Base-by-base conservation (phyloP, 2,113 vertebrate species). In the Echinops telfairi region DNA sequence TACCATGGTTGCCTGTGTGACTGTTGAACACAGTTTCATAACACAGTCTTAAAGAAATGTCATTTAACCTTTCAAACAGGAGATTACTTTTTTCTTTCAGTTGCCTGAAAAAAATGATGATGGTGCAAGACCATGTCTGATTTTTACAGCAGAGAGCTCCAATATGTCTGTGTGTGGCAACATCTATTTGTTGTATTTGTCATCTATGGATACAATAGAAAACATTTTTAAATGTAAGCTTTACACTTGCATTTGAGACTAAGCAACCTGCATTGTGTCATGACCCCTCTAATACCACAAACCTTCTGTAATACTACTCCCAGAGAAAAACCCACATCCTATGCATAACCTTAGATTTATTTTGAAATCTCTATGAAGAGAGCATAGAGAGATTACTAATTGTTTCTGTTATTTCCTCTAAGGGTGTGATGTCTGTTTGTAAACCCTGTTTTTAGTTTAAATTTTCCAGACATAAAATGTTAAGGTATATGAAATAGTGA, bases 291-390 rank as follows among this genome's bases (percentile, higher is more conserved):
- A 70, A 97, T 96, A 97, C 97, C 97, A 95, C 97, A 98, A 97
- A 97, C 96, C 97, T 98, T 96, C 95, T 98, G 82, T 96, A 98
- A 97, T 90, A 98, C 95, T 97, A 90, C 94, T 97, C 97, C 92
- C 92, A 96, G 97, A 96, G 92, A 97, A 98, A 97, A 99, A 98
- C 98, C 98, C 98, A 98, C 98, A 98, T 99, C 98, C 98, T 98
- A 97, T 97, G 96, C 96, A 95, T 98, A 94, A 96, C 93, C 95
- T 96, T 97, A 98, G 91, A 96, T 97, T 97, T 97, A 97, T 97
- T 97, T 96, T 97, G 96, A 97, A 95, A 97, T 96, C 93, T 92
- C 80, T 96, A 95, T 95, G 96, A 97, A 96, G 82, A 95, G 96
- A 95, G 16, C 90, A 70, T 43, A 94, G 88, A 90, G 77, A 95